phyloP scores from a whole-genome alignment of 2,113 vertebrate species.

The Laticauda colubrina region DNA sequence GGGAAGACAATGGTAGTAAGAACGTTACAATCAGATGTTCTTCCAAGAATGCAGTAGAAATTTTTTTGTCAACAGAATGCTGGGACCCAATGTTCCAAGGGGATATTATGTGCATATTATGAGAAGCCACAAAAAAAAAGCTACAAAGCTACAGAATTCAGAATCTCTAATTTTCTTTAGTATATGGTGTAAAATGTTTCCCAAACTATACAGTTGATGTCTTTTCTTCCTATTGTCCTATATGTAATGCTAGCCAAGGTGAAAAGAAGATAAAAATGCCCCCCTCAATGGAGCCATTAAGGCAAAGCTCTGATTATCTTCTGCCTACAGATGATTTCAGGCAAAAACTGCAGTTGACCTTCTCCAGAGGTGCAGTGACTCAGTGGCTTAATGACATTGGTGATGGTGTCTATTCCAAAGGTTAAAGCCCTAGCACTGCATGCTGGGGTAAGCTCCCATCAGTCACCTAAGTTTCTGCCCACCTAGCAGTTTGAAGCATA shows the following conservation, averaged over 20 bases:
- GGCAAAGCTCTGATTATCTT: not conserved
- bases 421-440: no score
- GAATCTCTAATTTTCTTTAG: not conserved
- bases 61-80: not conserved
- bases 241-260: not conserved
- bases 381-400: no score
- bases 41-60: not conserved
- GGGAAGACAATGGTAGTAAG: not conserved
- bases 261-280: not conserved
- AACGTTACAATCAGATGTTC: not conserved
- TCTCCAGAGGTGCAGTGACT: no score
- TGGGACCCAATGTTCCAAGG: not conserved
- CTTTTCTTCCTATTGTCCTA: not conserved
- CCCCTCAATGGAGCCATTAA: not conserved
- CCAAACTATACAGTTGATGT: not conserved
- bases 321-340: not conserved
- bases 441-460: no score
- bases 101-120: not conserved
- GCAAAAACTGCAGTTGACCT: no score
- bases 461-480: no score
- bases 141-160: not conserved
- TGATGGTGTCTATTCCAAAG: no score
- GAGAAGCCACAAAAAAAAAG: not conserved
- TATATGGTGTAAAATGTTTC: not conserved
- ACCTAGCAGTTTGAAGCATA: no score